A percentile compares a stretch with the other conserved stretches of the same genome.
Conservation (phyloP, 2,888 invertebrate species). For the Hemicrepidius hirtus region DNA sequence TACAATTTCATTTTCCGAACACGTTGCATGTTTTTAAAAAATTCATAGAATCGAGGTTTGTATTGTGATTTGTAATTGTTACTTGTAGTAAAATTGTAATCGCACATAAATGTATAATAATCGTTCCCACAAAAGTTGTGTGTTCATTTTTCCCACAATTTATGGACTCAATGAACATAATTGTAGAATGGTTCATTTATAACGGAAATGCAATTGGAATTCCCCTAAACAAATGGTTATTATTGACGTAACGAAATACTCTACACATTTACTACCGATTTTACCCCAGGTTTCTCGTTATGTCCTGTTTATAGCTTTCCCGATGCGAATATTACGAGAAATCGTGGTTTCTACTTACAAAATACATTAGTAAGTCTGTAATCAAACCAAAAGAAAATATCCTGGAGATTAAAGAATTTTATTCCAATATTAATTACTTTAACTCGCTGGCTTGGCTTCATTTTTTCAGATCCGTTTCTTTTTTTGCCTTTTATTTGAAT, state of each 20-base stretch:
- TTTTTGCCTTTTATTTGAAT: conserved; percentile 22
- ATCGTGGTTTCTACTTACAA: neutral
- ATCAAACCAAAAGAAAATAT: neutral
- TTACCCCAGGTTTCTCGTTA: conserved; percentile 12
- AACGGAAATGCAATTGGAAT: neutral
- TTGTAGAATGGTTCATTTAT: conserved; percentile 20
- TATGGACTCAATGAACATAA: conserved; percentile 1
- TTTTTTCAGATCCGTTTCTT: neutral
- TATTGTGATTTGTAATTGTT: too few species aligned
- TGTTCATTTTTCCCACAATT: conserved; percentile 1
- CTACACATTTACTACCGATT: conserved; percentile 5
- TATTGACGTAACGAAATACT: conserved; percentile 22
- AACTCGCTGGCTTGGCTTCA: neutral
- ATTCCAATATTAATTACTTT: conserved; percentile 8
- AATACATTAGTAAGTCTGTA: neutral
- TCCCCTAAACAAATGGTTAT: conserved; percentile 27
- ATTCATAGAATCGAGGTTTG: too few species aligned
- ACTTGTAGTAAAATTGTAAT: too few species aligned
- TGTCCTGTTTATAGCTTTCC: neutral
- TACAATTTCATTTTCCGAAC: neutral
- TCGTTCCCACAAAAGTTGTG: neutral
- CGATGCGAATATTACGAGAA: conserved; percentile 17
- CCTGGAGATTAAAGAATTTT: neutral
- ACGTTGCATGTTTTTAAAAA: conserved; percentile 7
- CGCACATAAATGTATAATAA: neutral